These are phyloP conservation scores for Notocelia uddmanniana DNA, from an alignment of 2,888 invertebrate species.

Conservation along the genomic window DNA sequence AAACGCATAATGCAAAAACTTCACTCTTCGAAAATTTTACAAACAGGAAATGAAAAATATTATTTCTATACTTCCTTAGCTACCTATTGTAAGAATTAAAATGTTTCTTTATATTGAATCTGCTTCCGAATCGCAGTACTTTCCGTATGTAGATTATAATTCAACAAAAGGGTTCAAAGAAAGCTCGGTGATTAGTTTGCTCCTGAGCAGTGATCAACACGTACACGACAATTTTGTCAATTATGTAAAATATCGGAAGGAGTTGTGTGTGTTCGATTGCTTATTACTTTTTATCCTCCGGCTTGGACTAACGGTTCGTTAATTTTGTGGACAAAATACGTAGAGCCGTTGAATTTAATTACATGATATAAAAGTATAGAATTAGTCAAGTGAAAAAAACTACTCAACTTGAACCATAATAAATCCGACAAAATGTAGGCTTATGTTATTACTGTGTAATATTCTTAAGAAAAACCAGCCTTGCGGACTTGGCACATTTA, in stretches of 20 bases:
- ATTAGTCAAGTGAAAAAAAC: too few relatives aligned
- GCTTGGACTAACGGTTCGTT: conserved; percentile 72
- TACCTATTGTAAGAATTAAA: conserved; percentile 59
- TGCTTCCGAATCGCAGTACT: conserved; percentile 58
- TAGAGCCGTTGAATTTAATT: conserved; percentile 54
- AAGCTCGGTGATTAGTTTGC: conserved; percentile 61
- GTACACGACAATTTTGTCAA: conserved; percentile 72
- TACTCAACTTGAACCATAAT: too few relatives aligned
- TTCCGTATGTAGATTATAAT: conserved; percentile 60
- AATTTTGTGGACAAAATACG: conserved; percentile 57
- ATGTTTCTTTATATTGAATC: conserved; percentile 56
- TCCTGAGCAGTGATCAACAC: conserved; percentile 67
- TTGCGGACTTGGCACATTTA: too few relatives aligned
- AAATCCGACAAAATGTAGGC: too few relatives aligned
- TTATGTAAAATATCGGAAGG: conserved; percentile 76
- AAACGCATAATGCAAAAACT: conserved; percentile 73
- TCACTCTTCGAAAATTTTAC: conserved; percentile 68
- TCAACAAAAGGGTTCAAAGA: conserved; percentile 60
- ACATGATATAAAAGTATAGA: background rate
- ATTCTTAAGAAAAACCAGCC: too few relatives aligned
- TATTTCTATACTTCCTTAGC: conserved; percentile 71
- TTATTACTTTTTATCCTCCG: conserved; percentile 74
- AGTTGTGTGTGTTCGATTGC: conserved; percentile 73
- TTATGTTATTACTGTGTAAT: too few relatives aligned
- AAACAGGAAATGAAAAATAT: conserved; percentile 84